Percentiles rank a stretch among this genome's conserved stretches.
Conservation (phyloP, 2,888 invertebrate species). For the Thymelicus lineola region DNA sequence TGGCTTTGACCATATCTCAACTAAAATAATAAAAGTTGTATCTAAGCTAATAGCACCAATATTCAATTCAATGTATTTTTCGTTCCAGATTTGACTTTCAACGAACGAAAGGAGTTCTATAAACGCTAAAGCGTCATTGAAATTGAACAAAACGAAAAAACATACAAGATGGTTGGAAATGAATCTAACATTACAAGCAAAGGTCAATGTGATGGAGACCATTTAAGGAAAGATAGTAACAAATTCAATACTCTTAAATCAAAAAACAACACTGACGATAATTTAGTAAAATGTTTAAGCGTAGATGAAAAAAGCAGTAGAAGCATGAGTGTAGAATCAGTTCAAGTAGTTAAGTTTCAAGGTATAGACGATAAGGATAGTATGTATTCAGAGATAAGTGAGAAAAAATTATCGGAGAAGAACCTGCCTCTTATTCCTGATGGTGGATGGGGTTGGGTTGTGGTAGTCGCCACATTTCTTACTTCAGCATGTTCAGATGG, state of each 20-base stretch:
- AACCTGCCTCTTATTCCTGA: constrained; percentile 88
- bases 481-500: constrained; percentile 96
- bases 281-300: constrained; percentile 5
- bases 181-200: constrained; percentile 35
- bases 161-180: constrained; percentile 26
- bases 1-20: no score
- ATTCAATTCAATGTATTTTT: neutral
- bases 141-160: neutral
- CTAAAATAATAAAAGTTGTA: neutral
- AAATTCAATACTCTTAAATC: constrained; percentile 72
- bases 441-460: constrained; percentile 96
- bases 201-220: constrained; percentile 40
- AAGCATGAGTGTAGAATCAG: constrained; percentile 53
- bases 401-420: constrained; percentile 51
- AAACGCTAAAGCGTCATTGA: neutral
- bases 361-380: constrained; percentile 78
- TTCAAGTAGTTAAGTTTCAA: constrained; percentile 72
- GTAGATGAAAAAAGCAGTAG: constrained; percentile 44
- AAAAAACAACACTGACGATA: constrained; percentile 43
- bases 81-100: constrained; percentile 9
- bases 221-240: constrained; percentile 60
- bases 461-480: constrained; percentile 93
- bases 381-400: constrained; percentile 61
- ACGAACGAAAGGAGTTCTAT: neutral
- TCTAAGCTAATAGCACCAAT: neutral